Conservation (phyloP, 2,888 invertebrate genomes). For the Oscheius sp. region DNA sequence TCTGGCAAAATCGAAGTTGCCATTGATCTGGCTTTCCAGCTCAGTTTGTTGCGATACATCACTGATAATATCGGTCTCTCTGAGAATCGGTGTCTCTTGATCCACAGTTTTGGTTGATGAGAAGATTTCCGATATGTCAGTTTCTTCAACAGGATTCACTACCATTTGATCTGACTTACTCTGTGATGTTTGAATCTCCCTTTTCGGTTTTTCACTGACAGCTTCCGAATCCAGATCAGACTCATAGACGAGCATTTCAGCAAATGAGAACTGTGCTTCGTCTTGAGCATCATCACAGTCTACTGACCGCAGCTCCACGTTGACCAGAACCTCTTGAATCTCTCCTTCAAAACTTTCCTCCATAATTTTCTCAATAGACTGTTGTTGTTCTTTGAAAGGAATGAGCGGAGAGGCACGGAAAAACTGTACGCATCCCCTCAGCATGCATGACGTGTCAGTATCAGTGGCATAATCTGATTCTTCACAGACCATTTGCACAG, state of each 20-base stretch:
- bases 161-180: conserved; percentile 40
- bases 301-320: conserved; percentile 50
- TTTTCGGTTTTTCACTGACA: conserved; percentile 36
- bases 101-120: conserved; percentile 40
- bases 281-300: conserved; percentile 38
- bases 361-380: conserved; percentile 35
- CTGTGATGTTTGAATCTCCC: conserved; percentile 2
- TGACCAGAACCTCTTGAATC: conserved; percentile 51
- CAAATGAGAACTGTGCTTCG: conserved; percentile 38
- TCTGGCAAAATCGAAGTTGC: conserved; percentile 17
- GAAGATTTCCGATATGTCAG: conserved; percentile 58
- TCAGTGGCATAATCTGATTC: conserved; percentile 66
- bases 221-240: conserved; percentile 43
- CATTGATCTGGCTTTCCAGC: neutral
- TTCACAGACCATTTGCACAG: conserved; percentile 69
- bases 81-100: conserved; percentile 39
- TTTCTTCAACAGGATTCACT: conserved; percentile 56
- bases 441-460: conserved; percentile 60
- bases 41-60: conserved; percentile 46
- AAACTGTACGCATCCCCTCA: conserved; percentile 54
- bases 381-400: conserved; percentile 13
- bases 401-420: conserved; percentile 41
- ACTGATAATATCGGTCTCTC: conserved; percentile 66
- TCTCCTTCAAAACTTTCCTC: conserved; percentile 37
- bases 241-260: conserved; percentile 35